These are phyloP conservation scores for Pyrgilauda ruficollis DNA, from an alignment of 2,113 vertebrate species.

Conservation along the genomic window DNA sequence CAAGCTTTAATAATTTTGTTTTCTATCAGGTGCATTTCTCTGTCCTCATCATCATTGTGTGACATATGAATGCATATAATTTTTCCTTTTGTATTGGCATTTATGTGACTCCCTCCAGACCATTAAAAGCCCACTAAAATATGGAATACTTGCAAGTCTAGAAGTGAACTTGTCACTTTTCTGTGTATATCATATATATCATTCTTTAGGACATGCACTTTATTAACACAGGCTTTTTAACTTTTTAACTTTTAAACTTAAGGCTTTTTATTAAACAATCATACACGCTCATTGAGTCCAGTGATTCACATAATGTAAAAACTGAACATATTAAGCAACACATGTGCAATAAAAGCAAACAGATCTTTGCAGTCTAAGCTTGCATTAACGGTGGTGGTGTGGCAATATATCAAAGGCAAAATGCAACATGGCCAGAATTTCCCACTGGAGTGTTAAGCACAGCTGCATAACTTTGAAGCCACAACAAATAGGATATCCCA, in stretches of 20 bases:
- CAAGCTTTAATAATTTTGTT: neutral
- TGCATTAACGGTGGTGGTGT: constrained; percentile 42
- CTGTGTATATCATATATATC: neutral
- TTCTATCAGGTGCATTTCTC: neutral
- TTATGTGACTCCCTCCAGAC: neutral
- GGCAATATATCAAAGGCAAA: constrained; percentile 66
- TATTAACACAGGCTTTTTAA: constrained; percentile 28
- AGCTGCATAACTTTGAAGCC: constrained; percentile 1
- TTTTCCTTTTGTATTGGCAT: neutral
- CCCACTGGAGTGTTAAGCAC: constrained; percentile 31
- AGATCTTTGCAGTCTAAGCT: constrained; percentile 66
- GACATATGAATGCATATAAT: neutral
- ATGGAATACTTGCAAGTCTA: neutral
- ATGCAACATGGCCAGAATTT: constrained; percentile 3
- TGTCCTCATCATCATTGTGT: neutral
- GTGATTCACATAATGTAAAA: constrained; percentile 58
- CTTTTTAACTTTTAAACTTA: too few relatives aligned
- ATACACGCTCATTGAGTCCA: neutral
- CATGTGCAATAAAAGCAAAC: constrained; percentile 69
- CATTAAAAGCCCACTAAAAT: neutral
- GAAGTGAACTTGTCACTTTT: neutral
- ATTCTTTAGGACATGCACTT: neutral
- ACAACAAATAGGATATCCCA: neutral
- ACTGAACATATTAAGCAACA: constrained; percentile 60
- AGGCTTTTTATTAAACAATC: constrained; percentile 42